Conservation (phyloP, 2,888 invertebrate species). For the Eustalomyia histrio region DNA sequence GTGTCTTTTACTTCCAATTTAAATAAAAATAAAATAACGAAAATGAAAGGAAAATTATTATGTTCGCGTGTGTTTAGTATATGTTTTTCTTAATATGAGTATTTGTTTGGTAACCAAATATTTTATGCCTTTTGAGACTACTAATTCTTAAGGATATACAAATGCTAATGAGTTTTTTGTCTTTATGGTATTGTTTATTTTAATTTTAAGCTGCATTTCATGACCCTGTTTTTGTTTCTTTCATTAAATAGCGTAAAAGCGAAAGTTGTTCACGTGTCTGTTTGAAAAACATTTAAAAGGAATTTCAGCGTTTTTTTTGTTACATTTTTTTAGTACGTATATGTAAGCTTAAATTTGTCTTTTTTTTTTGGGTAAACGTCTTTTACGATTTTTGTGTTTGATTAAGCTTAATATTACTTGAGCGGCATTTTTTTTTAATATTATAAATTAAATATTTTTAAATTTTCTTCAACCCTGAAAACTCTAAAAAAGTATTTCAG, state of each 20-base stretch:
- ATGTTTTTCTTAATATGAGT: background rate
- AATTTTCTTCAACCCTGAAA: no score
- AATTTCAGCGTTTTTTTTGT: background rate
- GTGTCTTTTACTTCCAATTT: no score
- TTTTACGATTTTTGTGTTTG: background rate
- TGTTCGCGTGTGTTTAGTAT: no score
- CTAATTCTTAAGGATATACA: slow-evolving; percentile 16
- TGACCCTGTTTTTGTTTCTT: slow-evolving; percentile 7
- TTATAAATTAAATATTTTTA: no score
- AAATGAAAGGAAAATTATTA: no score
- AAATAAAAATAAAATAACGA: no score
- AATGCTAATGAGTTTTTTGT: background rate
- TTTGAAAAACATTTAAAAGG: background rate
- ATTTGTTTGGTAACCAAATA: slow-evolving; percentile 54
- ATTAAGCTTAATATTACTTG: background rate
- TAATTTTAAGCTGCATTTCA: slow-evolving; percentile 44
- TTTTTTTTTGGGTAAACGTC: no score
- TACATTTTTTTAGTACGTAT: background rate
- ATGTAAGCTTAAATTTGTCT: background rate
- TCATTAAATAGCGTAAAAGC: background rate
- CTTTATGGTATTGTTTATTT: slow-evolving; percentile 5
- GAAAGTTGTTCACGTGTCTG: background rate
- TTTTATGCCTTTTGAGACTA: slow-evolving; percentile 40
- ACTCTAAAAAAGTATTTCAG: no score
- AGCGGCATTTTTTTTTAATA: no score